Evolutionary conservation across 2,888 invertebrate species (phyloP).

Genomic region (Pollenia griseotomentosa): DNA sequence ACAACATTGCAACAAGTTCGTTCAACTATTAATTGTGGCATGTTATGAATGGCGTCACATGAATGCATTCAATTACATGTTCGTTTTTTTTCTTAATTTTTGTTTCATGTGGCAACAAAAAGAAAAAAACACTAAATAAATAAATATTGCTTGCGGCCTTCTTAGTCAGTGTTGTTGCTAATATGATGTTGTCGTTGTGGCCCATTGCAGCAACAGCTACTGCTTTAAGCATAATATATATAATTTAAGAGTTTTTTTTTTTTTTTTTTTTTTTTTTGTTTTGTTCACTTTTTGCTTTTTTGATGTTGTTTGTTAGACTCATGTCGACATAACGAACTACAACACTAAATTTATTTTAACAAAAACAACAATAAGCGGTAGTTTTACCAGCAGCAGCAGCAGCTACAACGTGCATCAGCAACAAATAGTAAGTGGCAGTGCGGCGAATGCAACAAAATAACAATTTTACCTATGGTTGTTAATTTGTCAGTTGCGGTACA

Average conservation of each 20-base stretch:
- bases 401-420: slow-evolving; percentile 26
- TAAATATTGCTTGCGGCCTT: slow-evolving; percentile 63
- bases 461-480: slow-evolving; percentile 69
- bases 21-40: slow-evolving; percentile 74
- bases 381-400: slow-evolving; percentile 23
- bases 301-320: slow-evolving; percentile 64
- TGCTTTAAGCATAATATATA: slow-evolving; percentile 67
- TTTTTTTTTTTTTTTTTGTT: no score
- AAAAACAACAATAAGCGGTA: slow-evolving; percentile 19
- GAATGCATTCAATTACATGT: slow-evolving; percentile 74
- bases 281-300: background rate
- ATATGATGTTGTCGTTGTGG: slow-evolving; percentile 56
- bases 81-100: slow-evolving; percentile 41
- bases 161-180: slow-evolving; percentile 64
- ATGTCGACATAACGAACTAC: slow-evolving; percentile 72
- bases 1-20: slow-evolving; percentile 72
- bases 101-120: slow-evolving; percentile 46
- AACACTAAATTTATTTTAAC: slow-evolving; percentile 68
- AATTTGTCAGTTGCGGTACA: slow-evolving; percentile 75
- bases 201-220: slow-evolving; percentile 61
- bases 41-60: slow-evolving; percentile 74
- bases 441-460: slow-evolving; percentile 47
- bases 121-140: slow-evolving; percentile 56
- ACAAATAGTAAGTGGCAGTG: background rate
- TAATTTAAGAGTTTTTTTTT: slow-evolving; percentile 67